Evolutionary conservation across 2,888 invertebrate species (phyloP), one percentile per base, ranked within the genome.

Genomic region (Dromius quadrimaculatus): DNA sequence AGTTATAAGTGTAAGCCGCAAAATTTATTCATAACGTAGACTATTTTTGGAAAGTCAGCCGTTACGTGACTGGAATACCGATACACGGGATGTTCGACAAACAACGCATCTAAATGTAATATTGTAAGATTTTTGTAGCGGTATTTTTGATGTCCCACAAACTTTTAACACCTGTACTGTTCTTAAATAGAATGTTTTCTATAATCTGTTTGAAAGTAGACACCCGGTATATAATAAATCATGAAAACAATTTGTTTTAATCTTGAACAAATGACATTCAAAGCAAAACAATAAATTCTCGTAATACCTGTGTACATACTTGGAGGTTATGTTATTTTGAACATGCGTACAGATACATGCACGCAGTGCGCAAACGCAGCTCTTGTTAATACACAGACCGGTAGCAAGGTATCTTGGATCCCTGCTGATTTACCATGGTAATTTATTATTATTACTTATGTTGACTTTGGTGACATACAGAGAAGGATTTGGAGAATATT

Each of bases 381-480:
- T 28, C 28, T 28, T n/a, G n/a, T 50, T 50, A 19, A 8, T 28
- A 32, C 13, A 20, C 47, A 50, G 50, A 65, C 45, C 65, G 34
- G 65, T 65, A 65, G 65, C 65, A 22, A 32, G 50, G 50, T 50
- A 65, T 50, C 65, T 65, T 22, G 50, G 36, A 34, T 50, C 47
- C 65, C 65, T 19, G 65, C 34, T 50, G 65, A 23, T 47, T 5
- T 34, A 11, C 47, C 65, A 65, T 65, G 65, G 50, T 65, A 65
- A 65, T 65, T 65, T 65, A 65, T 65, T 34, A 50, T 65, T 65
- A 65, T 65, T 65, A 65, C 65, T 65, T 32, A n/a, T 65, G 50
- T 47, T 54, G 15, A 28, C 50, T 54, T 54, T 28, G 47, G 23
- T 23, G 28, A 5, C 6, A 3, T 5, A 28, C 28, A 28, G 28